phyloP scores from a whole-genome alignment of 2,888 invertebrate genomes.

The Pardosa pseudoannulata region DNA sequence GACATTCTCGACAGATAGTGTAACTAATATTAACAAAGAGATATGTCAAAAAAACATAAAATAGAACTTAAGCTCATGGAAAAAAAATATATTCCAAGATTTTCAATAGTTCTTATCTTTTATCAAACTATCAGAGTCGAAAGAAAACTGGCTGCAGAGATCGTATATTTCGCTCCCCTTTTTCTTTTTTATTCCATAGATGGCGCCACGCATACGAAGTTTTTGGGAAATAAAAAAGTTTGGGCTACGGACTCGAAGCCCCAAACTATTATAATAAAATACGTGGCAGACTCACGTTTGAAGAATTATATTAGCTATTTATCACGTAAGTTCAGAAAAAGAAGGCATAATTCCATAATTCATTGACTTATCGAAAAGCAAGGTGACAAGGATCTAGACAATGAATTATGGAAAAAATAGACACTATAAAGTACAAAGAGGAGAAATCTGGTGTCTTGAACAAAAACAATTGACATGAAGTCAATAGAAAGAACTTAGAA shows the following conservation, averaged over 20 bases:
- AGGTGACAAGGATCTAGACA: constrained; percentile 14
- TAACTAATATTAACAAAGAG: too few species aligned
- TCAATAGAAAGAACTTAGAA: background rate
- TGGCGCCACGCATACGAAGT: constrained; percentile 5
- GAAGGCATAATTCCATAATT: background rate
- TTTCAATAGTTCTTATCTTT: too few species aligned
- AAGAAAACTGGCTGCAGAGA: too few species aligned
- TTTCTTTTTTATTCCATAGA: constrained; percentile 9
- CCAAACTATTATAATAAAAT: background rate
- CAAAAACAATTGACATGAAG: constrained; percentile 14
- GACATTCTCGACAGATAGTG: too few species aligned
- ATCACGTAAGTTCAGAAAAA: background rate
- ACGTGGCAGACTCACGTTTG: background rate
- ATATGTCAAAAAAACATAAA: too few species aligned
- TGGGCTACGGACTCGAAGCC: background rate
- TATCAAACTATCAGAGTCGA: too few species aligned
- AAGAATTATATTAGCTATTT: constrained; percentile 8
- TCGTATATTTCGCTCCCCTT: background rate
- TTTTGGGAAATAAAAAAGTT: background rate
- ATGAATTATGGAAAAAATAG: constrained; percentile 17
- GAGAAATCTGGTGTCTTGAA: background rate
- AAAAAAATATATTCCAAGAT: too few species aligned
- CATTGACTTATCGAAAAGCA: constrained; percentile 6
- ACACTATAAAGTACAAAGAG: background rate
- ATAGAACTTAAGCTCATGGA: too few species aligned